Evolutionary conservation across 2,888 invertebrate species (phyloP).

Genomic region (Biston betularia): DNA sequence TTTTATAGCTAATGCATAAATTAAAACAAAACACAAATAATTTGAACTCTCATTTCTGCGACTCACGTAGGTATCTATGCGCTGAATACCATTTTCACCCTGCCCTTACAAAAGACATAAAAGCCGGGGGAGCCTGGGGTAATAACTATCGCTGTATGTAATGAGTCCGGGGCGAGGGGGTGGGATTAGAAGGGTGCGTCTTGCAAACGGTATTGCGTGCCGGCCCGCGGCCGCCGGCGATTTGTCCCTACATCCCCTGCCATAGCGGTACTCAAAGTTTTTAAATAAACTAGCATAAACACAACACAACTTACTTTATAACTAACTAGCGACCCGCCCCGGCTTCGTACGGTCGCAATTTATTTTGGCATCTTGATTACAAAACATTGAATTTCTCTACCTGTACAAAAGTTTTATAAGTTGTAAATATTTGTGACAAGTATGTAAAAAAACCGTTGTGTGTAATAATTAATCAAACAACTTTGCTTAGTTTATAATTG

Average conservation of each 20-base stretch:
- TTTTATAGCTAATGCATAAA: no score
- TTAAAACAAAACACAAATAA: background rate
- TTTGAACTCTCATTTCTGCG: conserved; percentile 39
- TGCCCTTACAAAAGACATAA: conserved; percentile 80
- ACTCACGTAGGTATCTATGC: conserved; percentile 30
- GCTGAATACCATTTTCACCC: conserved; percentile 48
- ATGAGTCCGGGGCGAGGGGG: conserved; percentile 64
- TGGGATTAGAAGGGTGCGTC: conserved; percentile 81
- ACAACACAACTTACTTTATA: no score
- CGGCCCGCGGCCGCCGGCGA: conserved; percentile 77
- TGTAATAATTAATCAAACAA: no score
- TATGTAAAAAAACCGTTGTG: no score
- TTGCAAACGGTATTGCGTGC: conserved; percentile 83
- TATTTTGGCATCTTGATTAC: no score
- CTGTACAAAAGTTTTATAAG: no score
- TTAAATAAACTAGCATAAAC: conserved; percentile 4
- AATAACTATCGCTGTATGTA: conserved; percentile 82
- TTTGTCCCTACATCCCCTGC: conserved; percentile 78
- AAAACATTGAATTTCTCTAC: no score
- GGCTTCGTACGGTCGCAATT: no score
- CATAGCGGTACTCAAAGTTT: conserved; percentile 60
- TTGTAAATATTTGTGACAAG: no score
- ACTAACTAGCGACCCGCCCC: no score
- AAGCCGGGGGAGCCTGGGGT: conserved; percentile 65
- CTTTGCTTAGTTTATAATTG: no score